Percentiles rank a stretch among this genome's conserved stretches.
Conservation (phyloP, 1,140 invertebrate species). For the Platorchestia sp. region DNA sequence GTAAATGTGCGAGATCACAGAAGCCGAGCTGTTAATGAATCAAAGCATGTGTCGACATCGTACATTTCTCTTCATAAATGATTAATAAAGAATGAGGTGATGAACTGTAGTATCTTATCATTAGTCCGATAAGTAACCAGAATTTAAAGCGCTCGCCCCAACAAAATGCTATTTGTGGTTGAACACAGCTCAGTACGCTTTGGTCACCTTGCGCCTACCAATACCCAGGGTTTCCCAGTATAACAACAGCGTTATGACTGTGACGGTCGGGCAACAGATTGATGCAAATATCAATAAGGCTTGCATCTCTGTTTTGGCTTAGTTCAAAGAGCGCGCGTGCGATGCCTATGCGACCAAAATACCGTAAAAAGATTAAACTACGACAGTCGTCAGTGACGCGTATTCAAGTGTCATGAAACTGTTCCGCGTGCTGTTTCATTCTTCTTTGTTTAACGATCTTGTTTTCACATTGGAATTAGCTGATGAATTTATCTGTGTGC, state of each 20-base stretch:
- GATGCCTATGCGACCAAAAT: not conserved
- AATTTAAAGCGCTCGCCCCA: not conserved
- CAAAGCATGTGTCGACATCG: no score
- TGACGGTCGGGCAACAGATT: not conserved
- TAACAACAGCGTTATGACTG: not conserved
- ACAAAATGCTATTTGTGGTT: not conserved
- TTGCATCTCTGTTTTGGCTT: no score
- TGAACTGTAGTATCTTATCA: not conserved
- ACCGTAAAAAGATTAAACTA: not conserved
- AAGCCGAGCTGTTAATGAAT: not conserved
- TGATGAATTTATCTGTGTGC: not conserved
- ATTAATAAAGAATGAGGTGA: not conserved
- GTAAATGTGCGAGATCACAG: not conserved
- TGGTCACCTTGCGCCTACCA: not conserved
- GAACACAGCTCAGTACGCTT: not conserved
- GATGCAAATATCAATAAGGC: no score
- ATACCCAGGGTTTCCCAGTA: not conserved
- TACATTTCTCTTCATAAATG: not conserved
- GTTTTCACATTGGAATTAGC: not conserved
- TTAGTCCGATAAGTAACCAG: not conserved
- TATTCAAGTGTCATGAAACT: not conserved
- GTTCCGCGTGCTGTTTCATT: not conserved
- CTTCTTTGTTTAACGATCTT: not conserved
- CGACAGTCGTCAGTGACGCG: not conserved
- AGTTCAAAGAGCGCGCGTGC: no score